Base-by-base conservation (phyloP, 2,888 invertebrate species). In the Drosophila kanekoi region DNA sequence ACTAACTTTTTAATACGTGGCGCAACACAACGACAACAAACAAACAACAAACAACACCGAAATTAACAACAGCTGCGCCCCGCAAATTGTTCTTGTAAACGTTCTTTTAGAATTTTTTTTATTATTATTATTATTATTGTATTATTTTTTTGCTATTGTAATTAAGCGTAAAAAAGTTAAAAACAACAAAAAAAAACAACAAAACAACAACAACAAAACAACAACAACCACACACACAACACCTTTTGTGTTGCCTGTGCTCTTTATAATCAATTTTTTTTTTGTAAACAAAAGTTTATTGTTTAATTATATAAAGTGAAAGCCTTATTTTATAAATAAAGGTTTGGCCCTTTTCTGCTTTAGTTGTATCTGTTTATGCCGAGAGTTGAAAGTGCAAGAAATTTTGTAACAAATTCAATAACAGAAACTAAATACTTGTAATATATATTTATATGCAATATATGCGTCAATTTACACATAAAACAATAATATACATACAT, bases 281-380 rank as follows among this genome's bases (percentile, higher is more conserved):
- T 54, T 40, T 40, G 10, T 38, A 72, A 37, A 70, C 38, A 66
- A 43, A 48, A 49, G 51, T 61, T 74, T 63, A 72, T 61, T 72
- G 51, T 68, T 44, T 62, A 76, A 78, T 69, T 69, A 58, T 61
- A 54, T 67, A 69, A 61, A 59, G 38, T 20, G 33, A 53, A 54
- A 43, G 91, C 91, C 91, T 90, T 91, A 91, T 90, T 91, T 90
- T 90, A 90, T 90, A 90, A 91, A 90, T 90, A 90, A 85, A 89
- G 90, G 83, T 91, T 90, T 90, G 76, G 45, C 74, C 28, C 61
- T 65, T 65, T 69, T 54, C 62, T 57, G 57, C 70, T 79, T 60
- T 51, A 47, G 49, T 56, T 74, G 44, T 49, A 66, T 60, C 57
- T 69, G 72, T 80, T 56, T 78, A 53, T 18, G 49, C 28, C 45